phyloP scores from a whole-genome alignment of 2,113 vertebrate genomes.

The Apteryx mantelli region DNA sequence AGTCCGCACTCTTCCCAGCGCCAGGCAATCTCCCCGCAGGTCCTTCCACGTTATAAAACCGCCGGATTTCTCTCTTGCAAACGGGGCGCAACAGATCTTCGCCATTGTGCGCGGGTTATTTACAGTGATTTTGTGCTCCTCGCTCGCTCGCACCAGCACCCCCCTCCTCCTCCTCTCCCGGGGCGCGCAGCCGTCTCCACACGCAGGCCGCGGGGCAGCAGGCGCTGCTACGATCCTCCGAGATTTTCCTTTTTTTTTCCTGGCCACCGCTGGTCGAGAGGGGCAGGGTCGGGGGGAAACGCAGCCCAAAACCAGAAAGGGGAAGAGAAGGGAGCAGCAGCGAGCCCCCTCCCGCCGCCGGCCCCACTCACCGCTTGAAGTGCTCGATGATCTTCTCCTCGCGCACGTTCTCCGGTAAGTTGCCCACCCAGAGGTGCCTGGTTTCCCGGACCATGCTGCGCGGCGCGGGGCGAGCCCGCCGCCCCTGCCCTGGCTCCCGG shows the following conservation, averaged over 20 bases:
- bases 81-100: neutral
- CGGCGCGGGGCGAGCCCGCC: slow-evolving; percentile 56
- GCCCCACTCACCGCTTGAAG: slow-evolving; percentile 96
- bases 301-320: no score
- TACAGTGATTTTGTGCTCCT: neutral
- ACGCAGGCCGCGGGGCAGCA: neutral
- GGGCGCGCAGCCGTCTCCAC: neutral
- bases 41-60: neutral
- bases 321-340: no score
- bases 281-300: no score
- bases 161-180: neutral
- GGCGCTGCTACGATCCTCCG: neutral
- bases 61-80: neutral
- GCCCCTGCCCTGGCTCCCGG: slow-evolving; percentile 34
- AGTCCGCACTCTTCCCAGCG: neutral
- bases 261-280: neutral
- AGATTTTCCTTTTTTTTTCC: neutral
- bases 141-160: neutral
- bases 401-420: slow-evolving; percentile 98
- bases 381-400: slow-evolving; percentile 99
- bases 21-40: neutral
- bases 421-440: slow-evolving; percentile 99
- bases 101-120: neutral
- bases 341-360: neutral
- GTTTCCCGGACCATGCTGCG: slow-evolving; percentile 99